Evolutionary conservation across 2,113 vertebrate genomes (phyloP), one percentile per base, ranked within the genome.

Genomic region (Cromileptes altivelis): DNA sequence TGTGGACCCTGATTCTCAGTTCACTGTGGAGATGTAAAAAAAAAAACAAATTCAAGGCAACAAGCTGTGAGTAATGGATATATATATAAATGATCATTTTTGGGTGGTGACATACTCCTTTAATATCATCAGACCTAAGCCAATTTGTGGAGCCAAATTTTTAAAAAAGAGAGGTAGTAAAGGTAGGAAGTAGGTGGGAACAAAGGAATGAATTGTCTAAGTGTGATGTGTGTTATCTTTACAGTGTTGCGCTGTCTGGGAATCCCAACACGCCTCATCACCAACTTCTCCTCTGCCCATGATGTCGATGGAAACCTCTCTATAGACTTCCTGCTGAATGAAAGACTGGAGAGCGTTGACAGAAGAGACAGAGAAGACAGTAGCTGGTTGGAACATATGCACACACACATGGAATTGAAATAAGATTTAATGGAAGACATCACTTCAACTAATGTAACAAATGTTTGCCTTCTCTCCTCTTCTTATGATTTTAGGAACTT

Each of bases 171-270:
- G 33, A 6, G 4, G 21, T 11, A n/a, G 15, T 37, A 37, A 37
- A 37, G 33, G 6, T 37, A 53, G 1, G 21, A 56, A 56, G 1
- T 7, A 53, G 5, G 5, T 37, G 5, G 33, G 33, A 37, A 37
- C 6, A 37, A 30, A 21, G 6, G n/a, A 49, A 33, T n/a, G 33
- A 37, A 37, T 37, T 30, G 30, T 30, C 4, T 30, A 30, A 7
- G 5, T 71, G 10, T 70, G 18, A 75, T 37, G 15, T 7, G 8
- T 82, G 4, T 64, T 53, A 37, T 78, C 47, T 61, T 55, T 56
- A 55, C 94, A 98, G 98, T 96, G 82, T 94, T 98, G 57, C 96
- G 97, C 37, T 96, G 96, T 81, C 90, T 98, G 86, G 98, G 98
- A 25, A 96, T 99, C 88, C 97, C 97, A 6, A 96, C 96, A 19